Conservation (phyloP, 1,140 invertebrate genomes). For the Lithobius niger region DNA sequence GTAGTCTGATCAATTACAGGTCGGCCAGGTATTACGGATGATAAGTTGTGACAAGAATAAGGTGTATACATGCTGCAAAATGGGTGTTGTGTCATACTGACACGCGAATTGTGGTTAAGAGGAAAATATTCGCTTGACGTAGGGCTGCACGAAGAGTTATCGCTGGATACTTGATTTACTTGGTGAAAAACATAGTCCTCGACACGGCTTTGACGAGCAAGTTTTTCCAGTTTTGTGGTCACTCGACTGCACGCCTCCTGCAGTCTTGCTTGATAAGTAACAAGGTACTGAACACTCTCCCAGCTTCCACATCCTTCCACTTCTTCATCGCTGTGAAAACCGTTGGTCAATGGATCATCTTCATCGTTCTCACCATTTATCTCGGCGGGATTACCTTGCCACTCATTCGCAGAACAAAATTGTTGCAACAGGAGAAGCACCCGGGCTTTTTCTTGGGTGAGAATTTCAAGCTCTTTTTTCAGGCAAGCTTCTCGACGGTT, state of each 20-base stretch:
- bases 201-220: background rate
- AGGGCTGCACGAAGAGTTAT: background rate
- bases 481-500: background rate
- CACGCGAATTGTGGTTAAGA: background rate
- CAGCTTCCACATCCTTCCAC: too few species aligned
- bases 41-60: too few species aligned
- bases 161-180: background rate
- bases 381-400: background rate
- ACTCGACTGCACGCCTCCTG: background rate
- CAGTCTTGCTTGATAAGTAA: background rate
- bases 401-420: too few species aligned
- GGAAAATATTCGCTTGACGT: background rate
- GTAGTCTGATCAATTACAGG: background rate
- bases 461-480: conserved; percentile 1
- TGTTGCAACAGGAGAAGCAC: background rate
- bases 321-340: background rate
- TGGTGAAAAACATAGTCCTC: background rate
- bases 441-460: background rate
- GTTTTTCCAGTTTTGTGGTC: background rate
- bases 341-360: background rate
- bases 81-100: too few species aligned
- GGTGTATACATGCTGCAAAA: too few species aligned
- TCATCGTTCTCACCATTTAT: background rate
- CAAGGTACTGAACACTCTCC: background rate
- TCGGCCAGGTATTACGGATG: background rate